Evolutionary conservation across 2,797 vertebrate genomes (phyloP).

Genomic region (Kryptolebias ocellatus): DNA sequence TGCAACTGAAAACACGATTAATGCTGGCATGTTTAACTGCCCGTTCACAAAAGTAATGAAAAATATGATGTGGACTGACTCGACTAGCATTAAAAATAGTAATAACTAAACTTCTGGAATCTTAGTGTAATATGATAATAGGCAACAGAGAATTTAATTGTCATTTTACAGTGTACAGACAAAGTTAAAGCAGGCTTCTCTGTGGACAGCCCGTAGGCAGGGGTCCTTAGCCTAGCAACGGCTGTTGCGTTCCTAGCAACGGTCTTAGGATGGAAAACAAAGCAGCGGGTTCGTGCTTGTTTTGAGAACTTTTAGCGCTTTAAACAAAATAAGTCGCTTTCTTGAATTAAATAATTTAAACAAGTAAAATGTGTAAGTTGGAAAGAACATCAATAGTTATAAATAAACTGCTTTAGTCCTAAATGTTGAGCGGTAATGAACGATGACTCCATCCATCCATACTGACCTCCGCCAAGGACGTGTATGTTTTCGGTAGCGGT

Average conservation of each 20-base stretch:
- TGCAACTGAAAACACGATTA: conserved; percentile 37
- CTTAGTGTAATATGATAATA: accelerated
- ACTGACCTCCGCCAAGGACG: too few species aligned
- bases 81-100: accelerated
- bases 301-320: too few species aligned
- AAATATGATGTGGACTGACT: neutral
- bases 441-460: too few species aligned
- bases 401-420: too few species aligned
- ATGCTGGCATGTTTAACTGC: conserved; percentile 27
- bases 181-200: conserved; percentile 43
- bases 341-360: too few species aligned
- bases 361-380: too few species aligned
- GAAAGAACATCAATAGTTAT: too few species aligned
- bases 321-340: too few species aligned
- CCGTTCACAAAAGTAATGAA: conserved; percentile 34
- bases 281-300: neutral
- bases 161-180: neutral
- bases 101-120: accelerated
- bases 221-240: conserved; percentile 71
- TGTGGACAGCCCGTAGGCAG: conserved; percentile 5
- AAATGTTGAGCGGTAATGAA: too few species aligned
- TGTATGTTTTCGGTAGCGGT: too few species aligned
- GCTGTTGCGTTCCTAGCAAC: conserved; percentile 67
- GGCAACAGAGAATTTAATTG: accelerated
- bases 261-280: conserved; percentile 33